A percentile compares a stretch with the other conserved stretches of the same genome.
Conservation (phyloP, 2,797 vertebrate genomes). For the Uromys caudimaculatus region DNA sequence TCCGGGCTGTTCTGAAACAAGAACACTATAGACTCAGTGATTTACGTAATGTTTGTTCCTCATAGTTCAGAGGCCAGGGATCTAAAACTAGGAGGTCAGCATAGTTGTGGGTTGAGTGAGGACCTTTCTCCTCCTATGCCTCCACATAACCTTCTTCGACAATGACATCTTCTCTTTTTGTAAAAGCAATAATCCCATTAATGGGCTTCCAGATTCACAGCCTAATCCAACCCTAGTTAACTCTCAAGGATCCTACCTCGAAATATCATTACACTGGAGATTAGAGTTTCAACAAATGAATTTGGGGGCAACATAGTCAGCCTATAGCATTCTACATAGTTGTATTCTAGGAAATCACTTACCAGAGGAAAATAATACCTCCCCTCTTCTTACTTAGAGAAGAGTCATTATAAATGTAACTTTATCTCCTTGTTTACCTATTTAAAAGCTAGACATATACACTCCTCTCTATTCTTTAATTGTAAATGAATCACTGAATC, state of each 20-base stretch:
- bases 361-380: not conserved
- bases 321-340: not conserved
- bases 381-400: not conserved
- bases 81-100: not conserved
- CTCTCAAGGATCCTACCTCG: not conserved
- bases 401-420: not conserved
- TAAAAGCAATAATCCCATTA: not conserved
- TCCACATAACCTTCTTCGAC: not conserved
- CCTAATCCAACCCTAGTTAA: not conserved
- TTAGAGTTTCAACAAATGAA: not conserved
- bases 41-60: not conserved
- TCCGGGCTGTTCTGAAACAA: not conserved
- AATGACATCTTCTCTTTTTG: not conserved
- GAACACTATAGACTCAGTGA: not conserved
- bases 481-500: conserved; percentile 12
- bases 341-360: not conserved
- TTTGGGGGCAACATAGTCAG: not conserved
- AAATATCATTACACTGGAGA: not conserved
- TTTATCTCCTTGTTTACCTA: not conserved
- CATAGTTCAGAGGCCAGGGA: not conserved
- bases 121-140: not conserved
- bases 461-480: not conserved
- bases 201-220: not conserved
- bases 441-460: not conserved
- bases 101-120: not conserved